Evolutionary conservation across 2,888 invertebrate species (phyloP), one percentile per base, ranked within the genome.

Genomic region (Calliphora vomitoria): DNA sequence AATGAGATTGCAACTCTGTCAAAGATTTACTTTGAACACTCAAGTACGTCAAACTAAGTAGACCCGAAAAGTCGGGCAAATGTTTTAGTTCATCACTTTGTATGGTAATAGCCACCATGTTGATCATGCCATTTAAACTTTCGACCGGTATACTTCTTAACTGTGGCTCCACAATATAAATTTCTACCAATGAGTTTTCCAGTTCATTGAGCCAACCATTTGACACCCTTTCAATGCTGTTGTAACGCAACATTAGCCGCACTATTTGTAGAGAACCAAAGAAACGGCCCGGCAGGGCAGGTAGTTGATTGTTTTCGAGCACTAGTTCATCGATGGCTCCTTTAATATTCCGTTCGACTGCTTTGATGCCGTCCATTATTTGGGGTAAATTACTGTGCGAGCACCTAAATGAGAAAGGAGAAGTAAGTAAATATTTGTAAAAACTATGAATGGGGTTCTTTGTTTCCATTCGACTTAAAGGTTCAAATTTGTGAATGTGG

Each of bases 341-440:
- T 87, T 94, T 95, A 74, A 97, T 94, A 86, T 95, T 95, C 72
- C 96, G 95, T 72, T 93, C 93, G 50, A 97, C 94, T 60, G 96
- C 95, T 90, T 96, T 96, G 11, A 97, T 93, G 10, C 97, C 97
- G 91, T 96, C 96, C 89, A 96, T 93, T 18, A 97, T 97, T 92
- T 96, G 96, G 6, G 96, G 95, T 82, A 98, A 94, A 91, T 97
- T 97, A 94, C 97, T 97, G 94, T 98, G 97, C n/a, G 98, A 97
- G 93, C 98, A 98, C 98, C 98, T 98, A 93, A 5, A 94, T 50
- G 8, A 31, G 35, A 41, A 62, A 79, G 20, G 25, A 15, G 60
- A 50, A 66, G 18, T 3, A 4, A 38, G 25, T 25, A 25, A 25
- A 25, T 25, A 25, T 25, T 25, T 25, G 25, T 25, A 25, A 25